A percentile compares a stretch with the other conserved stretches of the same genome.
Conservation (phyloP, 2,888 invertebrate genomes). For the Chalcis sispes region DNA sequence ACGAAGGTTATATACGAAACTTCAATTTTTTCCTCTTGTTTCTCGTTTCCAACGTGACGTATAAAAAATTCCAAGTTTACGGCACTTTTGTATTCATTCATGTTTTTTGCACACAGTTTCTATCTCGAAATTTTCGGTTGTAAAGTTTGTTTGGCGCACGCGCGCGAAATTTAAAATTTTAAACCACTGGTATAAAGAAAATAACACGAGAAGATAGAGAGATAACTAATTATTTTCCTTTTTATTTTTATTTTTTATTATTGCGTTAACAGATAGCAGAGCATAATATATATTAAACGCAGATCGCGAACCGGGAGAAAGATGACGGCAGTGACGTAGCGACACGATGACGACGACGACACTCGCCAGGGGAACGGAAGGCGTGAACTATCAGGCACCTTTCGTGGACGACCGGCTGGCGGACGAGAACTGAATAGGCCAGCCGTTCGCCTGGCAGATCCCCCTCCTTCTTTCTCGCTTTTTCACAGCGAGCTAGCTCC, state of each 20-base stretch:
- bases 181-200: no score
- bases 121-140: neutral
- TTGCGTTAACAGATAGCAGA: no score
- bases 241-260: neutral
- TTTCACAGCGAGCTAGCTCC: constrained; percentile 54
- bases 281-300: no score
- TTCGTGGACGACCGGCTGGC: constrained; percentile 69
- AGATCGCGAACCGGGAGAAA: no score
- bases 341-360: no score
- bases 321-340: no score
- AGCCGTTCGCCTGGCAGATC: constrained; percentile 69
- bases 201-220: no score
- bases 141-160: neutral
- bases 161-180: neutral
- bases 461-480: constrained; percentile 56
- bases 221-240: no score
- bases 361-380: constrained; percentile 50
- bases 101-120: neutral
- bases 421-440: constrained; percentile 73
- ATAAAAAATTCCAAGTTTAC: no score
- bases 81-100: neutral
- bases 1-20: constrained; percentile 24
- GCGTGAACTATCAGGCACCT: constrained; percentile 63
- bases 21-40: neutral
- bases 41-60: no score